Conservation (phyloP, 2,113 vertebrate species). For the Sterrhoptilus dennistouni region DNA sequence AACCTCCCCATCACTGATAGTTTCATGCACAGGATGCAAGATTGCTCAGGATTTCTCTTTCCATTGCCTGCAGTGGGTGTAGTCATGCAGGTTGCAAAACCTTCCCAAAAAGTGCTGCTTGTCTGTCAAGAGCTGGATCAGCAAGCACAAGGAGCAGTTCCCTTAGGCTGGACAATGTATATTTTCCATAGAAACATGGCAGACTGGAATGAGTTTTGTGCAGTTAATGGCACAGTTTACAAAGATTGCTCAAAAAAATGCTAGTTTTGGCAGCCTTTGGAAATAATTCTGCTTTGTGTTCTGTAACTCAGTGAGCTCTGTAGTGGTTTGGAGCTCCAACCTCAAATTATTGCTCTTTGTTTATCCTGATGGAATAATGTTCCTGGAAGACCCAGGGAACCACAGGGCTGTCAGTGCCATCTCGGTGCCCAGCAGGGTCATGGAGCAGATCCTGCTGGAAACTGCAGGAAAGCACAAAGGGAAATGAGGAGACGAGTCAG, state of each 20-base stretch:
- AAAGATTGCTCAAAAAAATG: too few relatives aligned
- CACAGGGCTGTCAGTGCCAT: neutral
- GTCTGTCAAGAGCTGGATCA: neutral
- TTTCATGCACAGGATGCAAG: accelerated
- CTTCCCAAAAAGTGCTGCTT: neutral
- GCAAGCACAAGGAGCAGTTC: neutral
- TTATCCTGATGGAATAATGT: neutral
- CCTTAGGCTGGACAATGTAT: accelerated
- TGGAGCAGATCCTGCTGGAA: neutral
- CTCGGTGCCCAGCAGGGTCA: neutral
- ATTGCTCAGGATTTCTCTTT: neutral
- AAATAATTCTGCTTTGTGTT: neutral
- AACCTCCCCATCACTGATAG: neutral
- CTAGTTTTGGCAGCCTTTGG: neutral
- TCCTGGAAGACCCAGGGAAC: neutral
- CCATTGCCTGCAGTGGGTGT: neutral
- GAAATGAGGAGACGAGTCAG: neutral
- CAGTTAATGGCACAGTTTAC: too few relatives aligned
- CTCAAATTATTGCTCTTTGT: neutral
- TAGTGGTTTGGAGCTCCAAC: neutral
- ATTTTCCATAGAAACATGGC: neutral
- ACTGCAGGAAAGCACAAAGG: neutral
- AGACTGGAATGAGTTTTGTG: neutral
- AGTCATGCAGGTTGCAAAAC: neutral
- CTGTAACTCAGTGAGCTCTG: neutral